phyloP scores from a whole-genome alignment of 2,797 vertebrate species.

The Phalloptychus januarius region DNA sequence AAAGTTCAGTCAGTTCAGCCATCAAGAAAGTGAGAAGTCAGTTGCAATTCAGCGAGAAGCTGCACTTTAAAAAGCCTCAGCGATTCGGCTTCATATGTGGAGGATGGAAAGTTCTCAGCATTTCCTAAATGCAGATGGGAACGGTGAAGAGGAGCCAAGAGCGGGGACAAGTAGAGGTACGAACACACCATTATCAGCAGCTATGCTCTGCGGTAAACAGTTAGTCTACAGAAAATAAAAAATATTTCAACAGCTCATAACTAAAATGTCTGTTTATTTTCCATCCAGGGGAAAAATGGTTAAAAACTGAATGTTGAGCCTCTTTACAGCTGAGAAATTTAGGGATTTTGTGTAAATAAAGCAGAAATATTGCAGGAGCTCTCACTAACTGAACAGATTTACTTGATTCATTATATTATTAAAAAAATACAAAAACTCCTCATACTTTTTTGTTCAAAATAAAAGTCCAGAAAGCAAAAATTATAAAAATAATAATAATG shows the following conservation, averaged over 20 bases:
- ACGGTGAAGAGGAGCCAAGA: background rate
- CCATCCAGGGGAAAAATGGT: background rate
- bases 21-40: slow-evolving; percentile 10
- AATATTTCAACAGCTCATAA: background rate
- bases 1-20: slow-evolving; percentile 9
- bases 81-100: background rate
- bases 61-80: slow-evolving; percentile 5
- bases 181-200: background rate
- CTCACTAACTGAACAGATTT: background rate
- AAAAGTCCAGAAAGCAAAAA: background rate
- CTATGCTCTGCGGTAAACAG: background rate
- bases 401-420: background rate
- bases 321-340: background rate
- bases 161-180: background rate
- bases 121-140: background rate
- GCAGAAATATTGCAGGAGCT: background rate
- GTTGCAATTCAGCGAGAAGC: slow-evolving; percentile 1
- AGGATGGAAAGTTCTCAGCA: background rate
- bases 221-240: background rate
- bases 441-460: background rate
- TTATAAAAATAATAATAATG: background rate
- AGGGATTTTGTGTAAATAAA: background rate
- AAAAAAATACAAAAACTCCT: background rate
- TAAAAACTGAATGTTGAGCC: background rate
- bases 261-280: background rate